These are phyloP conservation scores for Chloroceryle aenea DNA, from an alignment of 2,113 vertebrate genomes.

Conservation along the genomic window DNA sequence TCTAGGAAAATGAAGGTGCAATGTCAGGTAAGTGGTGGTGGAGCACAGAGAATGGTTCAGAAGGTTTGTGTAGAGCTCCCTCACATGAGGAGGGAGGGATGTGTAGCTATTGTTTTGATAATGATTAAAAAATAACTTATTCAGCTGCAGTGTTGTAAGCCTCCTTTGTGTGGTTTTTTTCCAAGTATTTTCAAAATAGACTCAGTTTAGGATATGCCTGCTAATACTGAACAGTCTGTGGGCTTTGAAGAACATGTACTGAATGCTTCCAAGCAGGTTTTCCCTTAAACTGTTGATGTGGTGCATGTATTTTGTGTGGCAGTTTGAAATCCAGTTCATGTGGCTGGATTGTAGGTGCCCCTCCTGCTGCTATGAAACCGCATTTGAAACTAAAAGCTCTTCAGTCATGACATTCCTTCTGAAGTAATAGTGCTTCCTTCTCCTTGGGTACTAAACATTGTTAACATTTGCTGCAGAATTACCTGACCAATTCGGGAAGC, in stretches of 20 bases:
- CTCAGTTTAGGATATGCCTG: background rate
- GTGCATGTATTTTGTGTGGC: background rate
- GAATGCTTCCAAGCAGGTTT: background rate
- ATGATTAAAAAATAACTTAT: background rate
- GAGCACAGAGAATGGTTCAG: background rate
- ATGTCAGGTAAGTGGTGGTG: background rate
- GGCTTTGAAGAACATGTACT: background rate
- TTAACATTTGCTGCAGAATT: background rate
- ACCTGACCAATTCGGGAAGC: background rate
- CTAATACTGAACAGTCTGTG: background rate
- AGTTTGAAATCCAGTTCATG: background rate
- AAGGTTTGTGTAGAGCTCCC: background rate
- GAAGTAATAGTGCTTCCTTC: background rate
- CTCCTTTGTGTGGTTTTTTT: background rate
- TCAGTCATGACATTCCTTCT: background rate
- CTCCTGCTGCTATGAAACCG: background rate
- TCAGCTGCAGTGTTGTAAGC: background rate
- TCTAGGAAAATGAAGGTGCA: background rate
- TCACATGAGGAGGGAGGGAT: background rate
- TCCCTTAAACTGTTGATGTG: background rate
- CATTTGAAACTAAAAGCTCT: background rate
- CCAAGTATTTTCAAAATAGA: background rate
- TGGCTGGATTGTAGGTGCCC: background rate
- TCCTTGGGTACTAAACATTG: background rate
- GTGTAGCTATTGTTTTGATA: background rate